Conservation (phyloP, 2,888 invertebrate species). For the Salticus scenicus region DNA sequence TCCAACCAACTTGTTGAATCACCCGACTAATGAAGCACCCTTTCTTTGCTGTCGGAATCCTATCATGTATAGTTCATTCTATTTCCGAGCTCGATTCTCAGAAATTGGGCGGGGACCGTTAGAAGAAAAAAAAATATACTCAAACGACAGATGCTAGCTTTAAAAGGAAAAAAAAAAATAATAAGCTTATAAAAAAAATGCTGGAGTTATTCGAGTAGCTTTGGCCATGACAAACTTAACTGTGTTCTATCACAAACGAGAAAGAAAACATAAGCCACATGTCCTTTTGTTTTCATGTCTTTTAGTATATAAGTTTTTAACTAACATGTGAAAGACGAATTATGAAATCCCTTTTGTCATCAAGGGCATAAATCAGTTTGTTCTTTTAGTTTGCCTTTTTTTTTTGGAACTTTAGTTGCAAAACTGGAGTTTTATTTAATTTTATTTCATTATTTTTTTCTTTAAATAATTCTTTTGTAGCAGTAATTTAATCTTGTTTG, state of each 20-base stretch:
- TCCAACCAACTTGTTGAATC: conserved; percentile 8
- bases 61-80: conserved; percentile 1
- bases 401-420: no score
- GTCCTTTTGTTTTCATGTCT: conserved; percentile 42
- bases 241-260: background rate
- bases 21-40: conserved; percentile 1
- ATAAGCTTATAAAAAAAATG: background rate
- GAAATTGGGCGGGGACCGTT: conserved; percentile 13
- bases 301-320: no score
- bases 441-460: no score
- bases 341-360: no score
- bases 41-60: background rate
- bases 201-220: conserved; percentile 2
- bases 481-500: no score
- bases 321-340: no score
- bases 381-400: no score
- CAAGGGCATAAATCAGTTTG: no score
- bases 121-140: background rate
- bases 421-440: no score
- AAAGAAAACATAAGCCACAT: conserved; percentile 31
- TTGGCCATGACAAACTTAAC: conserved; percentile 3
- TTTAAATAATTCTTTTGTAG: no score
- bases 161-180: background rate
- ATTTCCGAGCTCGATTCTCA: conserved; percentile 1
- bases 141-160: conserved; percentile 2